Percentiles rank a stretch among this genome's conserved stretches.
These are phyloP conservation scores for Leptinotarsa tumamoca DNA, from an alignment of 2,888 invertebrate species.

Conservation along the genomic window DNA sequence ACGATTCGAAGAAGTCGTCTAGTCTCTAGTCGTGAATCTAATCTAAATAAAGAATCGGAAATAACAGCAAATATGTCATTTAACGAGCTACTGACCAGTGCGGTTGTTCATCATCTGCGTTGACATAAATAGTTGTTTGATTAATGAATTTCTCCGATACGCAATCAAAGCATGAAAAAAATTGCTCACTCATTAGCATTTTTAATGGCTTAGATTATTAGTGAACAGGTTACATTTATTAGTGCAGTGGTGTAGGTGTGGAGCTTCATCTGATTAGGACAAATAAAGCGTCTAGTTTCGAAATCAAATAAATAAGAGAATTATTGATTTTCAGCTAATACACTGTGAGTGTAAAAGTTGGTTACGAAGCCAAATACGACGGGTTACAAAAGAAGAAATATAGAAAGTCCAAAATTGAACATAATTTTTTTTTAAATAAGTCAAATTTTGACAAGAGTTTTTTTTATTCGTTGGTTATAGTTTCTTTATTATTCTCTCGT, in stretches of 20 bases:
- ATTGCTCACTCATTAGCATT: slow-evolving; percentile 31
- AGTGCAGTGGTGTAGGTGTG: slow-evolving; percentile 5
- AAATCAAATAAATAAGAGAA: too few relatives aligned
- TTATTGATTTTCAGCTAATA: too few relatives aligned
- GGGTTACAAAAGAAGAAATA: too few relatives aligned
- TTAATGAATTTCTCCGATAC: slow-evolving; percentile 30
- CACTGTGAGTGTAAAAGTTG: too few relatives aligned
- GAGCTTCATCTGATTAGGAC: too few relatives aligned
- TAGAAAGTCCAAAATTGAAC: too few relatives aligned
- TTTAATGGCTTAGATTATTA: slow-evolving; percentile 33
- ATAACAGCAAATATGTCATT: slow-evolving; percentile 23
- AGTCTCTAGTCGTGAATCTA: not conserved
- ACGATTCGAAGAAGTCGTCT: not conserved
- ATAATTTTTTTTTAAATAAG: too few relatives aligned
- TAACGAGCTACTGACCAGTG: slow-evolving; percentile 12
- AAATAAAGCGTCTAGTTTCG: too few relatives aligned
- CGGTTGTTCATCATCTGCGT: slow-evolving; percentile 17
- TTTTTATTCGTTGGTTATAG: too few relatives aligned
- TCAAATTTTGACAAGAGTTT: too few relatives aligned
- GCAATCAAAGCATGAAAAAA: slow-evolving; percentile 20
- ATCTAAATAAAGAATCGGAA: slow-evolving; percentile 16
- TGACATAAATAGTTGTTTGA: slow-evolving; percentile 34
- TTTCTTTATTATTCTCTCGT: too few relatives aligned
- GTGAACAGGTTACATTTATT: slow-evolving; percentile 28
- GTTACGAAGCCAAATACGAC: too few relatives aligned